phyloP scores from a whole-genome alignment of 2,113 vertebrate species.

The Tragelaphus strepsiceros region DNA sequence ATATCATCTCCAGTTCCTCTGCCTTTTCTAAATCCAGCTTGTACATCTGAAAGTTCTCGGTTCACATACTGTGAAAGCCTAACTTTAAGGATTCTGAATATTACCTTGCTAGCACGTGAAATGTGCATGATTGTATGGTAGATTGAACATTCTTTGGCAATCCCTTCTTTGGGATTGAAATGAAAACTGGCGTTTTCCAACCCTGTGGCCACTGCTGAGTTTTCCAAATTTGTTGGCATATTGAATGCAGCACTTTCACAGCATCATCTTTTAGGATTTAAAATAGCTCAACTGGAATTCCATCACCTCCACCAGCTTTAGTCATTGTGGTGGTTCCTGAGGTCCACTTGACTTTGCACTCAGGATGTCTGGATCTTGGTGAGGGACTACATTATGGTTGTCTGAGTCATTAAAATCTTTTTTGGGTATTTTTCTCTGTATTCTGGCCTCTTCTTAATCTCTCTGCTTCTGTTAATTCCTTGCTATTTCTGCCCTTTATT shows the following conservation, averaged over 20 bases:
- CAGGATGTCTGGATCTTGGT: background rate
- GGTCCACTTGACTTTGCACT: background rate
- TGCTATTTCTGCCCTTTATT: background rate
- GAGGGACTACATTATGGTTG: background rate
- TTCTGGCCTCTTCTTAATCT: background rate
- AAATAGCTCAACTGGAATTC: background rate
- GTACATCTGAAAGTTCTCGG: background rate
- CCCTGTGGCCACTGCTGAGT: background rate
- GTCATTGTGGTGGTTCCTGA: background rate
- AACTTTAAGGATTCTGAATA: background rate
- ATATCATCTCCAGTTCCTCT: background rate
- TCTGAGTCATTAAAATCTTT: background rate
- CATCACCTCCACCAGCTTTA: background rate
- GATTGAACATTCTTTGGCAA: background rate
- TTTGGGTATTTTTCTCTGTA: background rate
- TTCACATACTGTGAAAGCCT: background rate
- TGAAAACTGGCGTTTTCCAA: background rate
- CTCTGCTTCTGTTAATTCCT: background rate
- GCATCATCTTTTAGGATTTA: background rate
- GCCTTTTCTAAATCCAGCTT: background rate
- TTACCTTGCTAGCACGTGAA: background rate
- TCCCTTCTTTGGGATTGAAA: background rate
- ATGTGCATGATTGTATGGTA: background rate
- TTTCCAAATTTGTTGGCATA: background rate
- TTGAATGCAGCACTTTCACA: background rate